Evolutionary conservation across 2,113 vertebrate species (phyloP), one percentile per base, ranked within the genome.

Genomic region (Callospermophilus lateralis): DNA sequence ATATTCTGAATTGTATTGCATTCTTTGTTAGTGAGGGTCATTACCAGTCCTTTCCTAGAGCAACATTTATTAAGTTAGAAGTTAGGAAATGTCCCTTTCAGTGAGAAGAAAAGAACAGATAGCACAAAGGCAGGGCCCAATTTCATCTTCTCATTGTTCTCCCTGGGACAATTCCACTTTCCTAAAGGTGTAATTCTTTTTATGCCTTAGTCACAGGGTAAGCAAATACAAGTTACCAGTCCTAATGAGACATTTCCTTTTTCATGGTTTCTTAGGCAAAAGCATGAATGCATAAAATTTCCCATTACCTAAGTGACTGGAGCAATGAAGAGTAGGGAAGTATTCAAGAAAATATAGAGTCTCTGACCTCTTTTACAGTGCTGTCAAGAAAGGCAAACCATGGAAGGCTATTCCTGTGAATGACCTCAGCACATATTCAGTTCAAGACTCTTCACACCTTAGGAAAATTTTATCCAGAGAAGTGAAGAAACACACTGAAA

Each of bases 181-280:
- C 42, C 78, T 90, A 65, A 89, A 92, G 67, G 70, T 22, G 30
- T 4, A 86, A 65, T 92, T 94, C 34, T 70, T 58, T 96, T 91
- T 89, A 39, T 84, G 58, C 16, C 51, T 93, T 94, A 20, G 55
- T 93, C 55, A 58, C 12, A 73, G 11, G 65, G 34, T 81, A 84
- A 95, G 81, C 9, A 94, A 89, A 86, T 15, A 77, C 9, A 96
- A 84, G 55, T 80, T 70, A 67, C 26, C 22, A 77, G 88, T 93
- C 24, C 58, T 96, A 97, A 89, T 86, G 32, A 92, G 73, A 86
- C 55, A 70, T 68, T 83, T 85, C n/a, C 37, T 76, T 81, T 76
- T 53, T 68, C 45, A 28, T 76, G 37, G 10, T 68, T 77, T 84
- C 65, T 95, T 84, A 87, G 95, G 90, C 65, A 93, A 93, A 80